A percentile compares a stretch with the other conserved stretches of the same genome.
These are phyloP conservation scores for Halocaridina rubra DNA, from an alignment of 2,888 invertebrate species.

Conservation along the genomic window DNA sequence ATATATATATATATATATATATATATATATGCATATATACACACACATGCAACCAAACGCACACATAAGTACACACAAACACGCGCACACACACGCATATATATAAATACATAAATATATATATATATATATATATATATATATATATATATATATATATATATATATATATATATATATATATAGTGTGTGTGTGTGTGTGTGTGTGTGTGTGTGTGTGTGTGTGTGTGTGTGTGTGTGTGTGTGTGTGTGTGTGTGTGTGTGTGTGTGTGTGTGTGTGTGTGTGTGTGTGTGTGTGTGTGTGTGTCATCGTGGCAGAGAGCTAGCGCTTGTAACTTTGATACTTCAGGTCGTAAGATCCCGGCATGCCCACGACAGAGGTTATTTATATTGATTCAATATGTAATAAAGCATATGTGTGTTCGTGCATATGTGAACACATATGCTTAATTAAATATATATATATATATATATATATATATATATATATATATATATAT, in stretches of 20 bases:
- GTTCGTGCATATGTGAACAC: too few relatives aligned
- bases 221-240: conserved; percentile 7
- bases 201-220: background rate
- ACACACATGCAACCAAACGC: background rate
- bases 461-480: too few relatives aligned
- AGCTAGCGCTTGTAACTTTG: background rate
- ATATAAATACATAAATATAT: background rate
- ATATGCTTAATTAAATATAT: too few relatives aligned
- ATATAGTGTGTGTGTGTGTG: background rate
- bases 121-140: background rate
- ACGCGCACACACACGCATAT: background rate
- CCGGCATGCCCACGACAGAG: too few relatives aligned
- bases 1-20: background rate
- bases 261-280: background rate
- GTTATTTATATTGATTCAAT: too few relatives aligned
- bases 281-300: background rate
- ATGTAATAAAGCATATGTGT: too few relatives aligned
- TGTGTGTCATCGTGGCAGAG: background rate
- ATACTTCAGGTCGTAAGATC: too few relatives aligned
- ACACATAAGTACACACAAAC: background rate
- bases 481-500: too few relatives aligned
- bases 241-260: background rate
- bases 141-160: background rate
- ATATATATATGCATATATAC: background rate
- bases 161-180: background rate